These are phyloP conservation scores for Equus przewalskii DNA, from an alignment of 2,113 vertebrate species.

Conservation along the genomic window DNA sequence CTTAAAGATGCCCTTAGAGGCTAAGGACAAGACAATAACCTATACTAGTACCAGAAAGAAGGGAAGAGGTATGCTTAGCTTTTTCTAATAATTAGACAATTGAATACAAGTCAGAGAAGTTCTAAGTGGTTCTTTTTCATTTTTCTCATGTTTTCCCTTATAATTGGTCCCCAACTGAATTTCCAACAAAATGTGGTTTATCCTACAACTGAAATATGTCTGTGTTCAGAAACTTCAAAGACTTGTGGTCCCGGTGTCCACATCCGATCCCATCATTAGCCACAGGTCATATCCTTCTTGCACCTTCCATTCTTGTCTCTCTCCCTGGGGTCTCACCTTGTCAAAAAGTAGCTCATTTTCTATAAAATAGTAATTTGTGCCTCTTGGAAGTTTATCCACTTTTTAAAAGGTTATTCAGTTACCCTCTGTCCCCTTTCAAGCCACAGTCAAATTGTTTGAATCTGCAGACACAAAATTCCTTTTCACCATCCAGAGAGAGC, in stretches of 20 bases:
- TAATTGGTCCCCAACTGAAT: neutral
- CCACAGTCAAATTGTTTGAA: neutral
- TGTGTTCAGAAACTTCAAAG: neutral
- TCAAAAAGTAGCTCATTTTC: constrained; percentile 37
- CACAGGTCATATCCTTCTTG: neutral
- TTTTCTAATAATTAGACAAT: neutral
- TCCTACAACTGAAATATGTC: neutral
- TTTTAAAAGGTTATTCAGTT: constrained; percentile 42
- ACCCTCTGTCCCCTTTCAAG: neutral
- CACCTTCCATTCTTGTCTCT: neutral
- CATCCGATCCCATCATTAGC: neutral
- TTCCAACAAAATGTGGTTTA: neutral
- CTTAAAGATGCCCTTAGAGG: neutral
- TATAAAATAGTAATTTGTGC: constrained; percentile 5
- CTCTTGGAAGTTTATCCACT: constrained; percentile 21
- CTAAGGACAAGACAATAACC: neutral
- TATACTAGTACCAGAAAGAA: neutral
- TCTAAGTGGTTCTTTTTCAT: neutral
- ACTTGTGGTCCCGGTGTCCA: neutral
- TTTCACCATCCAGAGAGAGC: neutral
- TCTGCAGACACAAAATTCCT: neutral
- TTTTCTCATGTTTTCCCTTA: neutral
- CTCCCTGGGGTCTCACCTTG: neutral
- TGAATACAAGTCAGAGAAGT: neutral
- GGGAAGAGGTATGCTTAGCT: neutral